phyloP scores from a whole-genome alignment of 2,888 invertebrate species.

The Drosophila paucipuncta region DNA sequence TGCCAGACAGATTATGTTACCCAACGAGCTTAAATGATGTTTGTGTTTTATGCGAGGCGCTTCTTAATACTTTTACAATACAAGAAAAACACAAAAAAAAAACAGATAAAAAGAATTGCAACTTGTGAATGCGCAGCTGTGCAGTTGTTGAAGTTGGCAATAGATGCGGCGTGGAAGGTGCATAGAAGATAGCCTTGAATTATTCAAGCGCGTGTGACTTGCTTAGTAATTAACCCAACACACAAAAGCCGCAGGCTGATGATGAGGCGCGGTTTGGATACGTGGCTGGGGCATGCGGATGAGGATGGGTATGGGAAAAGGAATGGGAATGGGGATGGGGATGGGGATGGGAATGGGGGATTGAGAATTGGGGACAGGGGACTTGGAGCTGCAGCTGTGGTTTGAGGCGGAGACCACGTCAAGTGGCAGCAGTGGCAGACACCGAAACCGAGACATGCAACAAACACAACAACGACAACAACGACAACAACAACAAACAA shows the following conservation, averaged over 20 bases:
- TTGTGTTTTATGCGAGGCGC: conserved; percentile 38
- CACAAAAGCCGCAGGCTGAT: conserved; percentile 72
- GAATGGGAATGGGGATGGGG: conserved; percentile 5
- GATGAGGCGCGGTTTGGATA: conserved; percentile 66
- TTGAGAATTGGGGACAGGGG: not conserved
- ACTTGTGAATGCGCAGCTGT: conserved; percentile 59
- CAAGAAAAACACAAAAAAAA: not conserved
- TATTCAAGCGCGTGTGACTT: conserved; percentile 81
- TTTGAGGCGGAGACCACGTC: conserved; percentile 62
- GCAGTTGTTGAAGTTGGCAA: conserved; percentile 52
- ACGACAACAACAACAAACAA: conserved; percentile 4
- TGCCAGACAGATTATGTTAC: conserved; percentile 52
- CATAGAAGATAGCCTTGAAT: conserved; percentile 75
- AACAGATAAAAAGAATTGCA: conserved; percentile 12
- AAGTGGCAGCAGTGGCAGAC: conserved; percentile 67
- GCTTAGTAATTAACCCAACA: conserved; percentile 80
- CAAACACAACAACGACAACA: conserved; percentile 20
- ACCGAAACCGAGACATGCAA: conserved; percentile 59
- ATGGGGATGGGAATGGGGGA: conserved; percentile 5
- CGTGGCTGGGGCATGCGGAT: conserved; percentile 14
- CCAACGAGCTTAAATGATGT: conserved; percentile 38
- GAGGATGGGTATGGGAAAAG: not conserved
- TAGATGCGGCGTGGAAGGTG: conserved; percentile 49
- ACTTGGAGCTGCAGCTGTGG: conserved; percentile 21
- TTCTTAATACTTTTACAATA: conserved; percentile 13